Percentiles rank a stretch among this genome's conserved stretches.
phyloP scores from a whole-genome alignment of 2,113 vertebrate species.

The Rostratula benghalensis region DNA sequence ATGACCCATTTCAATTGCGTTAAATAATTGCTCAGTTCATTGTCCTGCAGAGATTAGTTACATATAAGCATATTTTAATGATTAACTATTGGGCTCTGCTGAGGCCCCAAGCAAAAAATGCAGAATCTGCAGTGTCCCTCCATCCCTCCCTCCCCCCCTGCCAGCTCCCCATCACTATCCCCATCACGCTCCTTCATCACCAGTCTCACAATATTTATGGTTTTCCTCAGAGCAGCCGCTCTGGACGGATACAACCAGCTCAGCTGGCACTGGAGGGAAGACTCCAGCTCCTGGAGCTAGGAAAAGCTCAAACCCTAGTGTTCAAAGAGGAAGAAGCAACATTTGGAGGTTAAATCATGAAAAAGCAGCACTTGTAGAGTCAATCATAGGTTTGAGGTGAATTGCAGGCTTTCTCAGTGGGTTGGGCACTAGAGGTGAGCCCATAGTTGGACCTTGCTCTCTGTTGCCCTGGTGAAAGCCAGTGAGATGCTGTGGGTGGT shows the following conservation, averaged over 20 bases:
- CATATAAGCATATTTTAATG: slow-evolving; percentile 67
- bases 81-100: slow-evolving; percentile 64
- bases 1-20: slow-evolving; percentile 33
- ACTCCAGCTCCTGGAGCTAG: background rate
- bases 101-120: slow-evolving; percentile 47
- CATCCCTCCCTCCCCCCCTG: background rate
- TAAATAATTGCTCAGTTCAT: slow-evolving; percentile 53
- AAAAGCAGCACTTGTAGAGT: background rate
- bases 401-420: rapidly evolving
- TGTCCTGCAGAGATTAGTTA: slow-evolving; percentile 53
- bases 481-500: rapidly evolving
- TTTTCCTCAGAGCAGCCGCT: background rate
- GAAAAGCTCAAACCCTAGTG: background rate
- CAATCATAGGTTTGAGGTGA: rapidly evolving
- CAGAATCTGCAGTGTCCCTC: background rate
- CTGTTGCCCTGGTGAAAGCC: background rate
- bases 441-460: rapidly evolving
- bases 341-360: background rate
- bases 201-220: background rate
- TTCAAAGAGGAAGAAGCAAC: background rate
- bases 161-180: background rate
- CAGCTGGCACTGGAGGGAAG: background rate
- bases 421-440: background rate
- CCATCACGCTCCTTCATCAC: background rate
- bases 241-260: background rate